Evolutionary conservation across 2,113 vertebrate species (phyloP).

Genomic region (Dasyurus viverrinus): DNA sequence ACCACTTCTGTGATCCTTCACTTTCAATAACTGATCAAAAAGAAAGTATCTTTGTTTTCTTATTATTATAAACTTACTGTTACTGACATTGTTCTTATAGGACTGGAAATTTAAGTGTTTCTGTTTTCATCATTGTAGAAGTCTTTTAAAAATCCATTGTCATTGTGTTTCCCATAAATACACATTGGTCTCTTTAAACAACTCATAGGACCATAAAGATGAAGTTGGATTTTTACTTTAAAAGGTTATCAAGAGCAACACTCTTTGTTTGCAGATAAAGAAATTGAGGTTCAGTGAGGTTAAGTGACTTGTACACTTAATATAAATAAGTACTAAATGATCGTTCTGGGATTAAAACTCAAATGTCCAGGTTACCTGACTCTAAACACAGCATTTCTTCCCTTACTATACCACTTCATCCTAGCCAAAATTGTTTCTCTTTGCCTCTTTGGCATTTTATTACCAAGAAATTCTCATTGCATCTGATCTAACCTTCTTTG

Average conservation of each 20-base stretch:
- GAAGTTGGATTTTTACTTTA: not conserved
- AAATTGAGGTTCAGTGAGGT: not conserved
- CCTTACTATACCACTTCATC: not conserved
- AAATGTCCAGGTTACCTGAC: not conserved
- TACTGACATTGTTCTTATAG: not conserved
- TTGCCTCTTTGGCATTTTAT: not conserved
- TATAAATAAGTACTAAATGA: not conserved
- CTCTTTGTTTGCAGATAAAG: conserved; percentile 11
- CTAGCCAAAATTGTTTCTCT: not conserved
- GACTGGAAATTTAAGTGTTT: not conserved
- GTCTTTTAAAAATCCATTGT: not conserved
- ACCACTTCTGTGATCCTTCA: not conserved
- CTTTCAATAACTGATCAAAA: not conserved
- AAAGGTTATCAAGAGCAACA: conserved; percentile 13
- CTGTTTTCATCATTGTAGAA: not conserved
- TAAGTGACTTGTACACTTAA: not conserved
- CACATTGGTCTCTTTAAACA: not conserved
- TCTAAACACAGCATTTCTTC: not conserved
- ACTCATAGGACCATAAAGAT: not conserved
- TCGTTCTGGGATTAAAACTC: not conserved
- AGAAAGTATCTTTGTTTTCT: not conserved
- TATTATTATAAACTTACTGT: not conserved
- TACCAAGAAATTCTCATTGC: not conserved
- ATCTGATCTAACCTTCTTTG: not conserved
- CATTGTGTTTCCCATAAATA: not conserved